Conservation (phyloP, 2,113 vertebrate genomes). For the Electrona antarctica region DNA sequence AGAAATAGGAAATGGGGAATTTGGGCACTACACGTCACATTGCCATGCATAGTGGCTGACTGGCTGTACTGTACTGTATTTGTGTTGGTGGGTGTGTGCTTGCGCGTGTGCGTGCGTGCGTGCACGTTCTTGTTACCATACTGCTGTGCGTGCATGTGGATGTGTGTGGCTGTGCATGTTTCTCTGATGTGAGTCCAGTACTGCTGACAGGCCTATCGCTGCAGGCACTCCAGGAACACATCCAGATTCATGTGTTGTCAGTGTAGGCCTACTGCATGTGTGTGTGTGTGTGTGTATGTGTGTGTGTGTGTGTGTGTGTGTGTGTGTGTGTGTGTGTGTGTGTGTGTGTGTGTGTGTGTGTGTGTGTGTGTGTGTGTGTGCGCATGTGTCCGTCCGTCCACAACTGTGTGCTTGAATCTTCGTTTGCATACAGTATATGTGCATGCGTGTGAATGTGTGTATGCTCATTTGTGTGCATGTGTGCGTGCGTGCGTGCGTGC, state of each 20-base stretch:
- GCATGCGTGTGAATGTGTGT: neutral
- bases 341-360: slow-evolving; percentile 31
- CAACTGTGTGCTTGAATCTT: no score
- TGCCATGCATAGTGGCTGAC: no score
- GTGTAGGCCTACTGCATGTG: neutral
- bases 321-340: slow-evolving; percentile 38
- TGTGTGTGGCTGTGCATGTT: slow-evolving; percentile 35
- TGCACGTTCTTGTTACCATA: neutral
- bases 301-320: slow-evolving; percentile 30
- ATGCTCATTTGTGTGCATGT: no score
- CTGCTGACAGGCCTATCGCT: slow-evolving; percentile 60
- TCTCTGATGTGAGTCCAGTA: slow-evolving; percentile 64
- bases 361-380: slow-evolving; percentile 40
- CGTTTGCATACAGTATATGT: no score
- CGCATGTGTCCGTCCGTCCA: no score
- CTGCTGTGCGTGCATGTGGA: slow-evolving; percentile 1
- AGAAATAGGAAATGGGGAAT: no score
- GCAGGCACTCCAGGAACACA: slow-evolving; percentile 63
- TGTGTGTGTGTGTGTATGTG: slow-evolving; percentile 26
- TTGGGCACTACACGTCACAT: no score
- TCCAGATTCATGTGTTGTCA: slow-evolving; percentile 57
- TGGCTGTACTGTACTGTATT: no score
- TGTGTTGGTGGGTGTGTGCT: no score
- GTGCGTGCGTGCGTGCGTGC: neutral
- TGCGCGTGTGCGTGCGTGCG: no score